Percentiles rank a stretch among this genome's conserved stretches.
These are phyloP conservation scores for Adoxophyes honmai DNA, from an alignment of 1,140 invertebrate species.

Conservation along the genomic window DNA sequence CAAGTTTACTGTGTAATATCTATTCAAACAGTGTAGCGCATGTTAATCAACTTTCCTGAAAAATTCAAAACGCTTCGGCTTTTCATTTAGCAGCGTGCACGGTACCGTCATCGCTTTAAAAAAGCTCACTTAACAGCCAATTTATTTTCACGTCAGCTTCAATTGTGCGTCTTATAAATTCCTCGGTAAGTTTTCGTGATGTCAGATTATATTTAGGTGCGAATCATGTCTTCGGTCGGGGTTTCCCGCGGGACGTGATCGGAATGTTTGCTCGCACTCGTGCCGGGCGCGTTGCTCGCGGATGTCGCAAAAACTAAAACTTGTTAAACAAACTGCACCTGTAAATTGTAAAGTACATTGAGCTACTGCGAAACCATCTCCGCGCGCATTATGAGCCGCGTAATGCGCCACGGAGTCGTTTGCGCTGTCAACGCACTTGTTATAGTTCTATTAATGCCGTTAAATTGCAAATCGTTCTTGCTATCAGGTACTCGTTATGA, in stretches of 20 bases:
- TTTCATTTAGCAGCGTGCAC: not conserved
- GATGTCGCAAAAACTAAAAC: constrained; percentile 23
- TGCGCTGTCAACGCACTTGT: not conserved
- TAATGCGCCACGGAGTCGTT: constrained; percentile 2
- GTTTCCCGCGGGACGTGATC: constrained; percentile 48
- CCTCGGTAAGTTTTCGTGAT: constrained; percentile 31
- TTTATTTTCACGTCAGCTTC: constrained; percentile 30
- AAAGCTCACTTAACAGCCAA: constrained; percentile 24
- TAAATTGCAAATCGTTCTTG: no score
- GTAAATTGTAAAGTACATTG: not conserved
- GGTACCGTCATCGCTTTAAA: constrained; percentile 2
- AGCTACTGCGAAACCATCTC: not conserved
- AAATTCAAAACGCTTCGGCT: not conserved
- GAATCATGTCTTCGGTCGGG: constrained; percentile 37
- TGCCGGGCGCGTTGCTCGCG: constrained; percentile 21
- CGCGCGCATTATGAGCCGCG: not conserved
- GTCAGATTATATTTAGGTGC: constrained; percentile 48
- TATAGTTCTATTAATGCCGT: not conserved
- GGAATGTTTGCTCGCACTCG: constrained; percentile 33
- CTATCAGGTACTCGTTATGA: no score
- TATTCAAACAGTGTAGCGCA: not conserved
- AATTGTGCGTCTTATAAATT: constrained; percentile 17
- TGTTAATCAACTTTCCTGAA: not conserved
- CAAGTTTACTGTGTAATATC: not conserved
- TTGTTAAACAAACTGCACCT: no score